Evolutionary conservation across 2,797 vertebrate species (phyloP).

Genomic region (Nyctibius grandis): DNA sequence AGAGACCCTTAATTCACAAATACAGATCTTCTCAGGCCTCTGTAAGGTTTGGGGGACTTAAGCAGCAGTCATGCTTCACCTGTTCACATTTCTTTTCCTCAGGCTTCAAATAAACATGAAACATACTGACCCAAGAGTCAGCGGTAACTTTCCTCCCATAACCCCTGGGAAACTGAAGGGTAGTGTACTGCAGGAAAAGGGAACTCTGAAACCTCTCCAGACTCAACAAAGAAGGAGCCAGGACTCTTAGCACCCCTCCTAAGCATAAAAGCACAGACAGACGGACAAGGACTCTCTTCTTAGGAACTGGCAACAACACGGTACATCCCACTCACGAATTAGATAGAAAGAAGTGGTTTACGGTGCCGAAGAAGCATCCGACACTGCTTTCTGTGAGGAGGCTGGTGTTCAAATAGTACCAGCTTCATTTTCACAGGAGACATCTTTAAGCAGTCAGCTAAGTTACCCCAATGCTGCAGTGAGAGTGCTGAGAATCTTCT

Average conservation of each 20-base stretch:
- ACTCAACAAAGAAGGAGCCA: background rate
- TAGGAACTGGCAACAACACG: background rate
- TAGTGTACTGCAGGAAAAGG: background rate
- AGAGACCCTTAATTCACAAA: background rate
- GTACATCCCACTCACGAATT: background rate
- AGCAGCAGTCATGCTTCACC: background rate
- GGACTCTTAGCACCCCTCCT: background rate
- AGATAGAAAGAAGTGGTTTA: background rate
- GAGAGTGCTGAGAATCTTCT: background rate
- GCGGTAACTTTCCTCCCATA: background rate
- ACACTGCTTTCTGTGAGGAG: background rate
- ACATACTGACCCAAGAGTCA: background rate
- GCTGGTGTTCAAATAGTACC: background rate
- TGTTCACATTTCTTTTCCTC: background rate
- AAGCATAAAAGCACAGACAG: background rate
- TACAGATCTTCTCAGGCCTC: background rate
- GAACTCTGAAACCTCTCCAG: background rate
- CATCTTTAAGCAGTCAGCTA: background rate
- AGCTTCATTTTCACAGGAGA: background rate
- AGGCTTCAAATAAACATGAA: background rate
- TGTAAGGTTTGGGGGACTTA: background rate
- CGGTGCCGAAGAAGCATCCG: background rate
- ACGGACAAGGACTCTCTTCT: background rate
- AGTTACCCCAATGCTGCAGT: background rate
- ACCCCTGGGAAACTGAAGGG: background rate